Evolutionary conservation across 2,797 vertebrate genomes (phyloP).

Genomic region (Huso huso): DNA sequence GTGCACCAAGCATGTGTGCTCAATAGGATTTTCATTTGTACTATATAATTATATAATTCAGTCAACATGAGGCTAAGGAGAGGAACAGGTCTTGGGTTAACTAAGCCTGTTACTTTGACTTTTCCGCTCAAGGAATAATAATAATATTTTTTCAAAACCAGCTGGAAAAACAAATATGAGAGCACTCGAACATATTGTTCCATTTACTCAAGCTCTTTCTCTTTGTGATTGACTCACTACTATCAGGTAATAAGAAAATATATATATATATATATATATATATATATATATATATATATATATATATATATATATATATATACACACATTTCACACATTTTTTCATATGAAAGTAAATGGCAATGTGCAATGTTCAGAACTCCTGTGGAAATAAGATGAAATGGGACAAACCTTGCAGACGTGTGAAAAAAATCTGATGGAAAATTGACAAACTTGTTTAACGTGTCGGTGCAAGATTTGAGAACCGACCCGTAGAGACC

Average conservation of each 20-base stretch:
- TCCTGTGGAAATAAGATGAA: slow-evolving; percentile 58
- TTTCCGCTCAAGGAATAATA: no score
- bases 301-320: neutral
- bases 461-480: slow-evolving; percentile 50
- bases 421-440: slow-evolving; percentile 65
- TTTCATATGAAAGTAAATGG: slow-evolving; percentile 53
- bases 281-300: neutral
- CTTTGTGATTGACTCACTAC: neutral
- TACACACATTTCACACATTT: slow-evolving; percentile 33
- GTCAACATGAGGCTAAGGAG: neutral
- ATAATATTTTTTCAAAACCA: neutral
- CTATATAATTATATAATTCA: slow-evolving; percentile 5
- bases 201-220: neutral
- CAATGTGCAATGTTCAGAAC: slow-evolving; percentile 59
- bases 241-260: neutral
- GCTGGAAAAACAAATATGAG: neutral
- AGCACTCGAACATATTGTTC: neutral
- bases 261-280: neutral
- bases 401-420: slow-evolving; percentile 58
- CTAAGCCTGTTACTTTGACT: no score
- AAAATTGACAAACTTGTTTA: slow-evolving; percentile 77
- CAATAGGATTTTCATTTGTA: slow-evolving; percentile 45
- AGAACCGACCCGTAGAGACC: slow-evolving; percentile 60
- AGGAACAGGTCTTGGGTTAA: neutral
- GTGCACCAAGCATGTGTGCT: slow-evolving; percentile 50